Conservation (phyloP, 2,888 invertebrate species). For the Opisthograptis luteolata region DNA sequence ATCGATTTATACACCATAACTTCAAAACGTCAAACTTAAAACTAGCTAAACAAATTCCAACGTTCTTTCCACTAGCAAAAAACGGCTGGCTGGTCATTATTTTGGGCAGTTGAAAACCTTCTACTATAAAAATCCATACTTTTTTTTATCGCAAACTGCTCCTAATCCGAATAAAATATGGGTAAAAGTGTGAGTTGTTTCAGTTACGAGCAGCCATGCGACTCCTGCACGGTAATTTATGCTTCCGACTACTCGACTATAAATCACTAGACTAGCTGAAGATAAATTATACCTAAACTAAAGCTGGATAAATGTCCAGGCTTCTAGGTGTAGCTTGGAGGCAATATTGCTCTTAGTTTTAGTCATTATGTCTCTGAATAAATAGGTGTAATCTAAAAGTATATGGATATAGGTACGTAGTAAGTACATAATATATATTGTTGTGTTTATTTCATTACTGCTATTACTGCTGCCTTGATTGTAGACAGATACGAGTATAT, state of each 20-base stretch:
- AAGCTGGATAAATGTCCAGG: constrained; percentile 23
- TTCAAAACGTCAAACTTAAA: no score
- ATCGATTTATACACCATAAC: no score
- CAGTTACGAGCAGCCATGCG: constrained; percentile 20
- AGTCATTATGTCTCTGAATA: constrained; percentile 2
- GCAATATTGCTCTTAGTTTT: constrained; percentile 4
- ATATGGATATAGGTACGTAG: neutral
- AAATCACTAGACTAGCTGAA: constrained; percentile 33
- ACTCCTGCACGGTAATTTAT: constrained; percentile 29
- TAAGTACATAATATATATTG: no score
- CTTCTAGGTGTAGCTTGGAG: constrained; percentile 15
- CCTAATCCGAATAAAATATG: constrained; percentile 23
- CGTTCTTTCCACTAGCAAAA: no score
- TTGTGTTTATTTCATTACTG: no score
- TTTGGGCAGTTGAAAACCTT: no score
- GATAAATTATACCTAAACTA: constrained; percentile 34
- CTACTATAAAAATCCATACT: neutral
- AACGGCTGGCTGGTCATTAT: no score
- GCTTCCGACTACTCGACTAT: constrained; percentile 29
- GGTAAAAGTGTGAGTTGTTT: constrained; percentile 27
- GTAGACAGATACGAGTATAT: no score
- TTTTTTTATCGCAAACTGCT: constrained; percentile 9
- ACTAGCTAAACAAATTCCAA: no score
- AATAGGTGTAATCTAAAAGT: neutral
- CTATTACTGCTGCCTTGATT: no score